These are phyloP conservation scores for rat (Rattus norvegicus) DNA, from an alignment of 2,113 vertebrate genomes.

Conservation along the genomic window DNA sequence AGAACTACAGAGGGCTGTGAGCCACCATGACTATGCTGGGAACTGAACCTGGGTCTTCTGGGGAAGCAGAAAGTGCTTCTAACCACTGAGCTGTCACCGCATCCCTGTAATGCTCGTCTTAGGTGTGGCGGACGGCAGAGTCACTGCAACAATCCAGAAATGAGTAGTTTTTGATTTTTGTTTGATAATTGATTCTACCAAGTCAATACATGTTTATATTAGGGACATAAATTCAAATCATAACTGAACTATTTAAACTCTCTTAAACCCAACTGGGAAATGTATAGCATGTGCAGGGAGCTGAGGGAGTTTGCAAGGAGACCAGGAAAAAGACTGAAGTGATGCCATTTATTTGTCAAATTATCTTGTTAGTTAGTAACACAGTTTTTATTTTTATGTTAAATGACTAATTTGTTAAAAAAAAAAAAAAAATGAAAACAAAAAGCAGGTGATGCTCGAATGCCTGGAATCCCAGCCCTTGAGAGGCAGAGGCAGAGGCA, in stretches of 20 bases:
- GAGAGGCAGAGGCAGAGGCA: not conserved
- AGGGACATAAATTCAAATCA: not conserved
- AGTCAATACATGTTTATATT: not conserved
- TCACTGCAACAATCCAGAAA: not conserved
- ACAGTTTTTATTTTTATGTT: not conserved
- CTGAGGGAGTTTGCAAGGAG: not conserved
- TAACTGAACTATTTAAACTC: not conserved
- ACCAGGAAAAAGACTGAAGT: not conserved
- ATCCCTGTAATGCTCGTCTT: not conserved
- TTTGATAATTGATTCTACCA: conserved; percentile 26
- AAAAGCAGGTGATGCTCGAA: not conserved
- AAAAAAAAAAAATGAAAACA: not conserved
- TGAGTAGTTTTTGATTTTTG: not conserved
- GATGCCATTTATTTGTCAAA: not conserved
- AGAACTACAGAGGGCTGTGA: not conserved
- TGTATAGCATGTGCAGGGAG: not conserved
- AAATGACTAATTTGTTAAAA: not conserved
- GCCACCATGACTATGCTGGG: not conserved
- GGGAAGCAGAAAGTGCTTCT: not conserved
- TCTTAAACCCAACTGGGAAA: not conserved
- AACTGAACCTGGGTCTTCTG: not conserved
- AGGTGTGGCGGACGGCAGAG: not conserved
- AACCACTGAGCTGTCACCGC: not conserved
- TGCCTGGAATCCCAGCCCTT: not conserved
- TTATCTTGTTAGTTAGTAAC: conserved; percentile 7